Conservation (phyloP, 2,888 invertebrate species). For the Macaria liturata region DNA sequence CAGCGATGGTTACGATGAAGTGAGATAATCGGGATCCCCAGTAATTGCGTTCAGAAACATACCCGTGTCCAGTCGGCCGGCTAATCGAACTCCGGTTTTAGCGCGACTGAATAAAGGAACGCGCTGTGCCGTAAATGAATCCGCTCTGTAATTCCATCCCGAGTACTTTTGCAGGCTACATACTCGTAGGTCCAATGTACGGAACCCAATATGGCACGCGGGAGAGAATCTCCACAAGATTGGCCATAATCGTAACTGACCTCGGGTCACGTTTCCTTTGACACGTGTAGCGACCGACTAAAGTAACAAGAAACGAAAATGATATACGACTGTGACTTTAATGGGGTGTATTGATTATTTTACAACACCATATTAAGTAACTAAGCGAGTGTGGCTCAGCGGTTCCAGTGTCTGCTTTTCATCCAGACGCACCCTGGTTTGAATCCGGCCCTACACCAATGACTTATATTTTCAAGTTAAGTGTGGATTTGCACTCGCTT, state of each 20-base stretch:
- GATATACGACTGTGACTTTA: neutral
- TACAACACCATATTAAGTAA: too few species aligned
- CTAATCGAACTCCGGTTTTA: conserved; percentile 22
- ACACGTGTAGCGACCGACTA: conserved; percentile 4
- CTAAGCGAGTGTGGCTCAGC: too few species aligned
- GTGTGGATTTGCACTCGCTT: too few species aligned
- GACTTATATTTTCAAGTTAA: too few species aligned
- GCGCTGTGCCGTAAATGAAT: conserved; percentile 14
- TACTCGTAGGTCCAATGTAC: conserved; percentile 1
- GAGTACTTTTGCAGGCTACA: conserved; percentile 7
- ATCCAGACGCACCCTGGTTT: too few species aligned
- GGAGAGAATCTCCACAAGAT: conserved; percentile 10
- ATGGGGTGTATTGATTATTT: too few species aligned
- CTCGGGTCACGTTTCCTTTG: conserved; percentile 11
- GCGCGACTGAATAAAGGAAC: conserved; percentile 11
- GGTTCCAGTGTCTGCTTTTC: too few species aligned
- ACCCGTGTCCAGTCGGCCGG: conserved; percentile 18
- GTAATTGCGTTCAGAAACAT: conserved; percentile 19
- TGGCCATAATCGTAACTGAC: conserved; percentile 12
- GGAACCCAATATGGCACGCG: conserved; percentile 9
- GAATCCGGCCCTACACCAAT: too few species aligned
- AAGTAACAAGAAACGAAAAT: conserved; percentile 11
- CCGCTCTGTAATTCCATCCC: conserved; percentile 10
- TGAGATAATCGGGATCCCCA: conserved; percentile 22
- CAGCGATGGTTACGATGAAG: conserved; percentile 17